Evolutionary conservation across 2,113 vertebrate genomes (phyloP), one percentile per base, ranked within the genome.

Genomic region (Tringa solitaria): DNA sequence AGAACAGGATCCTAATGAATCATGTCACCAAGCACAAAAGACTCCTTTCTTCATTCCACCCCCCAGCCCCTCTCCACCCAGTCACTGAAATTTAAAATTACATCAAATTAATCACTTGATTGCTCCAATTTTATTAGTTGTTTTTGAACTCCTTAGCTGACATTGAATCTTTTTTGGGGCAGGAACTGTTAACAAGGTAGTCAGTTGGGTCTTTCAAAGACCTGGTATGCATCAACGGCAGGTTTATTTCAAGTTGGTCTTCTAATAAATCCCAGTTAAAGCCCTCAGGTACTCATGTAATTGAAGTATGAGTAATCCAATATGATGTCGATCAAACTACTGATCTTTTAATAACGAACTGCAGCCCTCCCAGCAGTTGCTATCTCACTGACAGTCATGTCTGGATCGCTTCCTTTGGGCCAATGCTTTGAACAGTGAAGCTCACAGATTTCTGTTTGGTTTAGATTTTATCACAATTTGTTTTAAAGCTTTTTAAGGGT

Each of bases 291-390:
- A 87, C 81, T 86, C 86, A 85, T 76, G 63, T 96, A 96, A 96
- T 89, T 96, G 88, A 80, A 94, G 89, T 96, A 60, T 96, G 41
- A 97, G 95, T 96, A 98, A 98, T 94, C 96, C 91, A 97, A 93
- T 82, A 94, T 74, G 84, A 93, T 96, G 90, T 79, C 95, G 89
- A 86, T 96, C 97, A 93, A 94, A 95, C 91, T 65, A 92, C 95
- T 94, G 93, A 93, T 97, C 95, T 98, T 97, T 97, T 95, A 95
- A 97, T 96, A 96, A 96, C 11, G 61, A 97, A 86, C 64, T n/a
- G 87, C 32, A 97, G 87, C 73, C 69, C 72, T 63, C 86, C 91
- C 89, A 96, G 96, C 92, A 95, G 95, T 75, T 84, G 78, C 84
- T 91, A 14, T 93, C 96, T 96, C 79, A 14, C 67, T 95, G 95